Base-by-base conservation (phyloP, 2,797 vertebrate species). In the Manis crassicaudata region DNA sequence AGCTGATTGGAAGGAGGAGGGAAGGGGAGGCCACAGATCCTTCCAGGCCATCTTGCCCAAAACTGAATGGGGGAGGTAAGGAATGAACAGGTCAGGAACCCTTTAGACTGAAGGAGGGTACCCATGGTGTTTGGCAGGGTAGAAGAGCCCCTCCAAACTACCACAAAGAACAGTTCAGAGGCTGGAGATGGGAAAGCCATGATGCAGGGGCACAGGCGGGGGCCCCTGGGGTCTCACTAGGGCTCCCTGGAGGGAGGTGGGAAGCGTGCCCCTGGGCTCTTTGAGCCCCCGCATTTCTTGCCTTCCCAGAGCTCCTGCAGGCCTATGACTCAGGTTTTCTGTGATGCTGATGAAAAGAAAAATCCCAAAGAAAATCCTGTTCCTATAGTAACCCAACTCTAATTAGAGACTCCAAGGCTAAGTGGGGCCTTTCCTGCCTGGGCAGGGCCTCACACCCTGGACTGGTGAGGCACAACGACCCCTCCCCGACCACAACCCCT, bases 261-360 rank as follows among this genome's bases (percentile, higher is more conserved):
- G 88, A 23, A n/a, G 20, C 1, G 29, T 2, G 73, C 29, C 60
- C 1, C 0, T 63, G 37, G 50, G 70, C 85, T 62, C 50, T 17
- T 3, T 8, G 46, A 50, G 72, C 80, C 65, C 40, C 50, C 0
- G 0, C 81, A 3, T 20, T 25, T 29, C 79, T 67, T 35, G 29
- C 70, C 67, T 93, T 56, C 20, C 18, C 12, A 1, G 27, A 65
- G 76, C 87, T 86, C 23, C 87, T 77, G 4, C 3, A 68, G 86
- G 91, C 54, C 93, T 37, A 77, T 97, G 97, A 97, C 88, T 97
- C 96, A 96, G 79, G 89, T 83, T 96, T 96, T 97, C 97, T 96
- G 6, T 88, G 92, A 75, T 88, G 68, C 58, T 46, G 93, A 76
- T 65, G 75, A 46, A 93, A 93, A 96, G 86, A 92, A 83, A 93